A percentile compares a stretch with the other conserved stretches of the same genome.
phyloP scores from a whole-genome alignment of 2,888 invertebrate species.

The Dasysyrphus tricinctus region DNA sequence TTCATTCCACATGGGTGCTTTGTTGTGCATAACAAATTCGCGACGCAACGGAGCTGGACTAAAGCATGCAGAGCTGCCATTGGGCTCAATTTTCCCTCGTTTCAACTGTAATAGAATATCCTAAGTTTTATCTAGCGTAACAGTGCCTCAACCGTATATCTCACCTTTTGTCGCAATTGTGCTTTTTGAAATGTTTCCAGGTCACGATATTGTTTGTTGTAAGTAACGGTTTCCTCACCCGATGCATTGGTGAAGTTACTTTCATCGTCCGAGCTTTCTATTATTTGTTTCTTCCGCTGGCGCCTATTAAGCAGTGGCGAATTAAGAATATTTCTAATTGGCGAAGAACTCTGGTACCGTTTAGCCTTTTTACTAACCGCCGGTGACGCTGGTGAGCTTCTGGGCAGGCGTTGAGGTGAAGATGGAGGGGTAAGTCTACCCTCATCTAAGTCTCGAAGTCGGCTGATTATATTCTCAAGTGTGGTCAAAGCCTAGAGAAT shows the following conservation, averaged over 20 bases:
- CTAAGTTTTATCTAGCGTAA: slow-evolving; percentile 23
- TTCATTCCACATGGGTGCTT: slow-evolving; percentile 99
- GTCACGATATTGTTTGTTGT: slow-evolving; percentile 91
- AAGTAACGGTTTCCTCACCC: slow-evolving; percentile 83
- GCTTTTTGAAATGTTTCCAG: slow-evolving; percentile 96
- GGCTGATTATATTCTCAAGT: slow-evolving; percentile 85
- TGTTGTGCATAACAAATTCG: slow-evolving; percentile 98
- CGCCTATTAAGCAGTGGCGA: slow-evolving; percentile 92
- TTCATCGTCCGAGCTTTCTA: slow-evolving; percentile 93
- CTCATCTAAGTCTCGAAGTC: slow-evolving; percentile 85
- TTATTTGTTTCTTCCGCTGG: slow-evolving; percentile 89
- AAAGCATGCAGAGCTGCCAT: slow-evolving; percentile 82
- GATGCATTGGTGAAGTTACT: slow-evolving; percentile 85
- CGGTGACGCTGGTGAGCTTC: slow-evolving; percentile 91
- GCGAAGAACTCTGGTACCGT: slow-evolving; percentile 91
- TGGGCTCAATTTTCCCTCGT: slow-evolving; percentile 87
- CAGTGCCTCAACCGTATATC: slow-evolving; percentile 5
- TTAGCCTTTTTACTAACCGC: slow-evolving; percentile 89
- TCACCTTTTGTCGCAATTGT: slow-evolving; percentile 94
- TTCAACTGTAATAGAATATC: slow-evolving; percentile 86
- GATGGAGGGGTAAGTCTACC: slow-evolving; percentile 84
- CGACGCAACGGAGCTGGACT: slow-evolving; percentile 85
- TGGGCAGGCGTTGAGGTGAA: slow-evolving; percentile 86
- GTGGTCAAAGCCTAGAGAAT: slow-evolving; percentile 84
- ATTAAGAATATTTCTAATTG: slow-evolving; percentile 91